Base-by-base conservation (phyloP, 2,888 invertebrate species). In the Dendrolimus pini region DNA sequence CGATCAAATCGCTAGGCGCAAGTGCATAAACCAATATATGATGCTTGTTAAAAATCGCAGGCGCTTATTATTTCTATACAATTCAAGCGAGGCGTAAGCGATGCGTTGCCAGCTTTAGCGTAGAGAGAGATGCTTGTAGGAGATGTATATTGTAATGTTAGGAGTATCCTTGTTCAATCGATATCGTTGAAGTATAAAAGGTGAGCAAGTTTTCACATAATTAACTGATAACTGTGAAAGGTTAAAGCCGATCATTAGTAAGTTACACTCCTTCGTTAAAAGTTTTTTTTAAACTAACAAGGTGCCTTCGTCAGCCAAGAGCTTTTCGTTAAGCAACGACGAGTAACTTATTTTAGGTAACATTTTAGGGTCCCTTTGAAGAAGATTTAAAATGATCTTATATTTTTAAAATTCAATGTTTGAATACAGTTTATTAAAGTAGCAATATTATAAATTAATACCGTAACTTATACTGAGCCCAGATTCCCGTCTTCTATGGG, bases 341-440 rank as follows among this genome's bases (percentile, higher is more conserved):
- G 52, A 56, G 56, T 62, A 56, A 54, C 60, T 59, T 58, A 55
- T 30, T 53, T 47, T 54, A 52, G 55, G 55, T 58, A 61, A 61
- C 59, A 58, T 61, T 63, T 62, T 61, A 66, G 54, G 61, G 58
- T 58, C 58, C 62, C 59, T 62, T 13, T 55, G 62, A 61, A 62
- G 55, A 61, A 61, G 55, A 60, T 63, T 59, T 55, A 52, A 54
- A 55, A 56, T 62, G 60, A 62, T 66, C 64, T 66, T 63, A 56
- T 61, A 62, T 65, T 60, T 61, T 58, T 61, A 59, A 63, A 65
- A 65, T 65, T 64, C 62, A 65, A 64, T 55, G n/a, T 41, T 56
- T 59, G 56, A 57, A 57, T 54, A 57, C 55, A 53, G 10, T 30
- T 3, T 12, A 54, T 41, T 12, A 55, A 14, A 57, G 54, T 14